Evolutionary conservation across 1,140 invertebrate species (phyloP).

Genomic region (Eufriesea mexicana): DNA sequence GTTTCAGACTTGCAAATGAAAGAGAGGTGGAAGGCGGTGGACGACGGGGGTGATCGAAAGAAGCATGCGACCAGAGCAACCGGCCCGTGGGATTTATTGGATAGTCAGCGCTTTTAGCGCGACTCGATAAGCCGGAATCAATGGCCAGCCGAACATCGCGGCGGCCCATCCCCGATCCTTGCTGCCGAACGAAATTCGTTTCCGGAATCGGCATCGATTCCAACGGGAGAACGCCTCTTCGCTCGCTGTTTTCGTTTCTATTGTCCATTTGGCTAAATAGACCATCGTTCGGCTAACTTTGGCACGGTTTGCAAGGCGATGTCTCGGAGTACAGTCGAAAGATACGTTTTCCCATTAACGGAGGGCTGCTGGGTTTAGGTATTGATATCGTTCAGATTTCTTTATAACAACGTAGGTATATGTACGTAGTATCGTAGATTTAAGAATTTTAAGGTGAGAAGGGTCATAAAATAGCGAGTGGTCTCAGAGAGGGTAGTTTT

Average conservation of each 20-base stretch:
- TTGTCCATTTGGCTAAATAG: background rate
- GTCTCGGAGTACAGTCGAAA: background rate
- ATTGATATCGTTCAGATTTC: no score
- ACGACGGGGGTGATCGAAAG: background rate
- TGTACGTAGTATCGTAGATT: no score
- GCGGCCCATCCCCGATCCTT: background rate
- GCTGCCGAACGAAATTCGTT: slow-evolving; percentile 38
- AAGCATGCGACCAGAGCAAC: background rate
- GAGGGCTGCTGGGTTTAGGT: no score
- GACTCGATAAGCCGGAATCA: slow-evolving; percentile 42
- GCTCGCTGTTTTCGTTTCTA: background rate
- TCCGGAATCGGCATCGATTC: slow-evolving; percentile 46
- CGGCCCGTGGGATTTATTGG: slow-evolving; percentile 41
- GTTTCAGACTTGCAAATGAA: slow-evolving; percentile 56
- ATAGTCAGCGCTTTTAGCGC: slow-evolving; percentile 43
- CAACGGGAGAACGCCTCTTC: background rate
- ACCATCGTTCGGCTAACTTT: background rate
- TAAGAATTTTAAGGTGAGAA: no score
- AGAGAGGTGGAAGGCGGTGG: background rate
- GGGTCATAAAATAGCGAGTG: no score
- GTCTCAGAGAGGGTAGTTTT: no score
- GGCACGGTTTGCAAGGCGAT: background rate
- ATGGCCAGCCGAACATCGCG: slow-evolving; percentile 21
- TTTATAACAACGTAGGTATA: no score
- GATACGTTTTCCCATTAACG: background rate